A percentile compares a stretch with the other conserved stretches of the same genome.
phyloP scores from a whole-genome alignment of 2,888 invertebrate genomes.

The Cryptus viduatorius region DNA sequence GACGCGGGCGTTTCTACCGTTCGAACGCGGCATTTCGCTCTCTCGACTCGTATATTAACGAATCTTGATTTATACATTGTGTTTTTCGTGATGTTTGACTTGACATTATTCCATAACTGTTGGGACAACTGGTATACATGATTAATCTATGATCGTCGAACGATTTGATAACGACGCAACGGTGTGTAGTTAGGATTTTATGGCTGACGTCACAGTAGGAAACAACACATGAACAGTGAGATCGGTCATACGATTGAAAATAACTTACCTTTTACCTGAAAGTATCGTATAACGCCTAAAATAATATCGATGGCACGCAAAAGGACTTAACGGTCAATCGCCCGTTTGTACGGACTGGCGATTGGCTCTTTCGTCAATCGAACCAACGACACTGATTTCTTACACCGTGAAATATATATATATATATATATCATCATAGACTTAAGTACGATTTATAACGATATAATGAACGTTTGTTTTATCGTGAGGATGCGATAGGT shows the following conservation, averaged over 20 bases:
- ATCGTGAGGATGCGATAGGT: conserved; percentile 81
- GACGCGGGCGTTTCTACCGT: neutral
- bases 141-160: conserved; percentile 21
- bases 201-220: conserved; percentile 74
- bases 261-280: conserved; percentile 83
- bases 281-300: conserved; percentile 53
- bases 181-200: conserved; percentile 73
- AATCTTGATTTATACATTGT: conserved; percentile 1
- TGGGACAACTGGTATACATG: conserved; percentile 25
- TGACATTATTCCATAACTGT: conserved; percentile 32
- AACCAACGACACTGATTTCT: conserved; percentile 12
- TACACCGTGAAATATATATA: neutral
- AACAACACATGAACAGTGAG: conserved; percentile 71
- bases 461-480: conserved; percentile 41
- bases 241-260: conserved; percentile 69
- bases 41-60: neutral
- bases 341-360: neutral
- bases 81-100: conserved; percentile 17
- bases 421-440: neutral
- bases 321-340: neutral
- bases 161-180: conserved; percentile 61
- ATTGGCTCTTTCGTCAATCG: conserved; percentile 1
- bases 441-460: neutral
- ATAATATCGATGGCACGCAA: neutral
- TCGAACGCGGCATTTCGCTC: conserved; percentile 10